Evolutionary conservation across 2,113 vertebrate species (phyloP).

Genomic region (Himantopus leucocephalus): DNA sequence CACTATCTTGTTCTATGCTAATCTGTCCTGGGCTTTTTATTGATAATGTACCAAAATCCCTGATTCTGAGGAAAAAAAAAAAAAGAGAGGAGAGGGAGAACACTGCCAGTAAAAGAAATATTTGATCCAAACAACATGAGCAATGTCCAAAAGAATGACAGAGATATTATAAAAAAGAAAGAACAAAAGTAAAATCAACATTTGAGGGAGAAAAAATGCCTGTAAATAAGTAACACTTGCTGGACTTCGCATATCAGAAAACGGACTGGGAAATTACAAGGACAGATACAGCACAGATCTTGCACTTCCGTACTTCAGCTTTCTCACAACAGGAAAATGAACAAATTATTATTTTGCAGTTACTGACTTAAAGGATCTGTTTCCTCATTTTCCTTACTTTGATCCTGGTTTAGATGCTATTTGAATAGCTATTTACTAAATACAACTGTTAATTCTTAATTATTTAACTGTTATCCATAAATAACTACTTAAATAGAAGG

Average conservation of each 20-base stretch:
- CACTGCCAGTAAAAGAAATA: background rate
- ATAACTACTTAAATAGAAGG: background rate
- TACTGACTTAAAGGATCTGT: background rate
- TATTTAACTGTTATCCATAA: background rate
- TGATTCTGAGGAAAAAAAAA: background rate
- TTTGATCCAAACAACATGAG: background rate
- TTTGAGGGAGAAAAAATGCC: background rate
- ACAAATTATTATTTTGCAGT: background rate
- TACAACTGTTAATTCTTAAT: background rate
- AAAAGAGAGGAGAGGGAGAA: fast-evolving
- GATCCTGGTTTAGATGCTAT: background rate
- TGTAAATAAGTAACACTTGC: background rate
- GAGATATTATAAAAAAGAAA: background rate
- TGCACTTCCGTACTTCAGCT: background rate
- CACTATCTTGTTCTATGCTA: background rate
- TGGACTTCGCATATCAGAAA: background rate
- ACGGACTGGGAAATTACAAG: background rate
- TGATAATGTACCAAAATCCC: background rate
- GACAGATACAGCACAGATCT: background rate
- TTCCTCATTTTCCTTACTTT: background rate
- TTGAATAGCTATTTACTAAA: background rate
- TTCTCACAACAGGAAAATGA: background rate
- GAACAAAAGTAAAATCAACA: background rate
- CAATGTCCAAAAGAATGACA: background rate
- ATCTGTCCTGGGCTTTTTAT: background rate